Conservation (phyloP, 2,797 vertebrate species). For the Orientallactaga sibirica region DNA sequence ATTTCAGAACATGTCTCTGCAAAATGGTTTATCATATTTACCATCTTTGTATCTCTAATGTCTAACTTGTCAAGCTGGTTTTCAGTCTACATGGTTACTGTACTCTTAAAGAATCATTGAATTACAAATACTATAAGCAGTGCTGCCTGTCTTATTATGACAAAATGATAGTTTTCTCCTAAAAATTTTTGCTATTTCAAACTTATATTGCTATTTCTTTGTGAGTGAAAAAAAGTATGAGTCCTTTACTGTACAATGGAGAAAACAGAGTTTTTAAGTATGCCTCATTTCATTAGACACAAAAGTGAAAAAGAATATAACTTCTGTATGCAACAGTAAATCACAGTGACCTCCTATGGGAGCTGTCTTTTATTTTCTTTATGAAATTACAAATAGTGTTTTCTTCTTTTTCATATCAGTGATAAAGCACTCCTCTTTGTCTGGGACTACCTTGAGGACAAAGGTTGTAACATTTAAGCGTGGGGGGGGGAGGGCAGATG, state of each 20-base stretch:
- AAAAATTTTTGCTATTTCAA: conserved; percentile 41
- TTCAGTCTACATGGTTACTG: background rate
- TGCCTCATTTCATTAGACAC: background rate
- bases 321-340: background rate
- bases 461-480: conserved; percentile 7
- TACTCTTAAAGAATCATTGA: background rate
- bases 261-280: conserved; percentile 26
- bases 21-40: background rate
- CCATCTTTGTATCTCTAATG: background rate
- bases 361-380: background rate
- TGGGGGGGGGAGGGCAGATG: background rate
- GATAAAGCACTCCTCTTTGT: conserved; percentile 8
- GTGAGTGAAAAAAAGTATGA: background rate
- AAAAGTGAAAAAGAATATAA: background rate
- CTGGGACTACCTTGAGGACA: background rate
- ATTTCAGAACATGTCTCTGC: background rate
- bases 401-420: background rate
- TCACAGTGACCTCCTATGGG: background rate
- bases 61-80: background rate
- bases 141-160: background rate
- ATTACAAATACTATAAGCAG: conserved; percentile 17
- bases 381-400: conserved; percentile 15
- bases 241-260: background rate
- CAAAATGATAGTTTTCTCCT: background rate
- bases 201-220: background rate